phyloP scores from a whole-genome alignment of 2,888 invertebrate species.

The Deilephila porcellus region DNA sequence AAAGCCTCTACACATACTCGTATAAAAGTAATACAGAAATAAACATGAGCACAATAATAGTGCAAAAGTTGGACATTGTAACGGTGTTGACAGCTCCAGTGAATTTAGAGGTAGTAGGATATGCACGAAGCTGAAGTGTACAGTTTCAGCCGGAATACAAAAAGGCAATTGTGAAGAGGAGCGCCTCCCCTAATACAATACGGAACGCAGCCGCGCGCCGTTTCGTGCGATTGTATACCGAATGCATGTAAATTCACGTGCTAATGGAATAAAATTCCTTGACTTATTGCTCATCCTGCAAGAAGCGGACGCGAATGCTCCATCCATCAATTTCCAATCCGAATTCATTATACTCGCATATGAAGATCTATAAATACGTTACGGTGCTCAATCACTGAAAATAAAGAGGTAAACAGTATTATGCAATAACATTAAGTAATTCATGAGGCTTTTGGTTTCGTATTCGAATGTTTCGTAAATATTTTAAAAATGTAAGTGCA shows the following conservation, averaged over 20 bases:
- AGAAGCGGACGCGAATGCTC: neutral
- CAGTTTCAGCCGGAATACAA: neutral
- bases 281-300: neutral
- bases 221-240: neutral
- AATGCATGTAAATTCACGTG: conserved; percentile 3
- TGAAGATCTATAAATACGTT: too few relatives aligned
- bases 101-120: neutral
- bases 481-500: too few relatives aligned
- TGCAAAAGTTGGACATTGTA: neutral
- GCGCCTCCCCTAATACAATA: conserved; percentile 6
- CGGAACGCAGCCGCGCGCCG: conserved; percentile 1
- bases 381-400: too few relatives aligned
- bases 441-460: too few relatives aligned
- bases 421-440: too few relatives aligned
- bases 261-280: neutral
- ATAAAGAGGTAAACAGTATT: too few relatives aligned
- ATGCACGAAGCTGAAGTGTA: neutral
- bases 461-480: too few relatives aligned
- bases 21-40: too few relatives aligned
- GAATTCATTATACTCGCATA: neutral
- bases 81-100: neutral
- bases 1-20: too few relatives aligned
- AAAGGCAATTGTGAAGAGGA: conserved; percentile 3
- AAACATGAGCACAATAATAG: too few relatives aligned
- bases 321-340: neutral